These are phyloP conservation scores for Oreochromis tanganicae DNA, from an alignment of 2,113 vertebrate genomes.

Conservation along the genomic window DNA sequence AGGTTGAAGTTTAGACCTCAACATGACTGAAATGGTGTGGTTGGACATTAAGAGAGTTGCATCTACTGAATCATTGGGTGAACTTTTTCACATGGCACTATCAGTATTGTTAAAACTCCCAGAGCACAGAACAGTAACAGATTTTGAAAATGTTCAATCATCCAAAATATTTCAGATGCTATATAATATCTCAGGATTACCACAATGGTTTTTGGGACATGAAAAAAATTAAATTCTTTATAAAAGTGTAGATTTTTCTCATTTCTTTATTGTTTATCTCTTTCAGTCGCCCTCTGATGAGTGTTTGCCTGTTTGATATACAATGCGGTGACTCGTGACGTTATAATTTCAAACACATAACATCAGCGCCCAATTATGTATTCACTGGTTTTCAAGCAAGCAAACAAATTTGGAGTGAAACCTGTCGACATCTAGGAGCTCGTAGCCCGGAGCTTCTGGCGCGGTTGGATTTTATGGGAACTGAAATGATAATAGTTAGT, in stretches of 20 bases:
- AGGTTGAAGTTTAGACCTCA: not conserved
- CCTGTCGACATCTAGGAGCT: not conserved
- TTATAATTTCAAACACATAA: not conserved
- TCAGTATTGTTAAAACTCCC: not conserved
- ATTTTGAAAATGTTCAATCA: not conserved
- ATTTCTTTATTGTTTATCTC: slow-evolving; percentile 6
- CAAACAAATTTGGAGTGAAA: not conserved
- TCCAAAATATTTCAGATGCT: not conserved
- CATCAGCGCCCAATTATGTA: not conserved
- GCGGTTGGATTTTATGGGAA: not conserved
- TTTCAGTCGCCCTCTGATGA: slow-evolving; percentile 2
- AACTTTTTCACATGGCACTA: not conserved
- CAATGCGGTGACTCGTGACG: not conserved
- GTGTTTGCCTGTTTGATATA: not conserved
- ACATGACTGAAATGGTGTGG: not conserved
- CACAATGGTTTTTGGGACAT: not conserved
- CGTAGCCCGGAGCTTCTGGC: not conserved
- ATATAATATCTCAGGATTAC: not conserved
- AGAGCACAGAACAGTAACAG: not conserved
- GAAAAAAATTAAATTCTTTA: not conserved
- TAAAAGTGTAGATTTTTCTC: not conserved
- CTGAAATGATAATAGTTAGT: not conserved
- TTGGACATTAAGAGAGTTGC: not conserved
- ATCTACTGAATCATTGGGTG: not conserved
- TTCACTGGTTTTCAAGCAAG: not conserved